phyloP scores from a whole-genome alignment of 92 coral and sea anemone species.

The Heteractis magnifica region DNA sequence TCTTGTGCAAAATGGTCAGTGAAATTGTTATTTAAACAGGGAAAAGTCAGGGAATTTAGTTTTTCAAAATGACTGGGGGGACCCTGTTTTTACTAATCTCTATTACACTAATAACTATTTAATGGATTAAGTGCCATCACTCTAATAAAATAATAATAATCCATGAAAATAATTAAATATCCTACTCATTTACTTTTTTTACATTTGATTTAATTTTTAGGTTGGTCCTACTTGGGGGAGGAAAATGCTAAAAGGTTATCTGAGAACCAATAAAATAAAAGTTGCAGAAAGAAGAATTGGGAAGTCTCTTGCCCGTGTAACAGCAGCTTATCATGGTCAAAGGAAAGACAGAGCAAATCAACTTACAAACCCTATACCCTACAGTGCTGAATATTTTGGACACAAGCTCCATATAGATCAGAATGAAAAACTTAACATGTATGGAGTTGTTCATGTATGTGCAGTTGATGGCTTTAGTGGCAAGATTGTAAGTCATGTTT shows the following conservation, averaged over 20 bases:
- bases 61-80: no score
- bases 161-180: no score
- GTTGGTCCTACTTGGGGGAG: slow-evolving; percentile 14
- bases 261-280: background rate
- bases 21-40: no score
- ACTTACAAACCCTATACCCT: slow-evolving; percentile 39
- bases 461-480: slow-evolving; percentile 53
- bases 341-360: slow-evolving; percentile 19
- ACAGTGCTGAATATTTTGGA: slow-evolving; percentile 49
- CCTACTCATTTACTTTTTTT: background rate
- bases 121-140: no score
- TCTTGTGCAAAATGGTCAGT: no score
- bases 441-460: slow-evolving; percentile 52
- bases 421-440: slow-evolving; percentile 41
- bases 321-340: slow-evolving; percentile 10
- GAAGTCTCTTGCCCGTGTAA: slow-evolving; percentile 22
- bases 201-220: background rate
- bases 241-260: slow-evolving; percentile 33
- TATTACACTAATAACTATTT: no score
- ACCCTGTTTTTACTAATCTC: no score
- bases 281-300: slow-evolving; percentile 18
- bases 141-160: no score
- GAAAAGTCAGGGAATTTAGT: no score
- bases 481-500: slow-evolving; percentile 44
- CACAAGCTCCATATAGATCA: no score